Evolutionary conservation across 2,797 vertebrate genomes (phyloP), one percentile per base, ranked within the genome.

Genomic region (Parauchenoglanis punctatus): DNA sequence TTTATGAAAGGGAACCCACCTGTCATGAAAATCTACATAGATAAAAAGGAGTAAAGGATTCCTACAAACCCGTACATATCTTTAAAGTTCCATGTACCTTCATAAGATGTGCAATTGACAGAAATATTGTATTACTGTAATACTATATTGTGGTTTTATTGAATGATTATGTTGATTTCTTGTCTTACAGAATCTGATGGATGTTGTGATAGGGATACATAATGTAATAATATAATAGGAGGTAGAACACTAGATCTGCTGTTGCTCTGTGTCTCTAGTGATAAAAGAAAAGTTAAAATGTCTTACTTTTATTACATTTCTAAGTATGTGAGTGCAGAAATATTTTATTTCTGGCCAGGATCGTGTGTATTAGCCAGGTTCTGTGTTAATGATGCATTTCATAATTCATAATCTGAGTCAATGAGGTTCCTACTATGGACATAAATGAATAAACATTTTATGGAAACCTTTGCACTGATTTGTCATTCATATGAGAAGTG

Each of bases 121-220:
- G 17, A 86, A 7, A 40, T 17, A 23, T 72, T 72, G 52, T 44
- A 40, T 73, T 56, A 23, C 13, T 52, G 52, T 73, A 59, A 23
- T 23, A 13, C 31, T 40, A 25, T 75, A 81, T 52, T 92, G 77
- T 91, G 84, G 20, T 56, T 87, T 17, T 35, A 54, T 28, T 56
- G 15, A 54, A 58, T 78, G 25, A 15, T 70, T 59, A 35, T 82
- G 17, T 31, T 44, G 10, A 67, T 44, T 20, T 40, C 31, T 86
- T 87, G 70, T 87, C 4, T 72, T 72, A 46, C 40, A 61, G 35
- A 31, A 65, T 35, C 35, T 63, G 54, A 63, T 23, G 40, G 72
- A 63, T 63, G 23, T 46, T 81, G 23, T 82, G 13, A 82, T 65
- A 28, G 25, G 3, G 4, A 65, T 49, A 82, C 6, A n/a, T 40